Percentiles rank a stretch among this genome's conserved stretches.
Conservation (phyloP, 1,140 invertebrate genomes). For the Vanessa tameamea region DNA sequence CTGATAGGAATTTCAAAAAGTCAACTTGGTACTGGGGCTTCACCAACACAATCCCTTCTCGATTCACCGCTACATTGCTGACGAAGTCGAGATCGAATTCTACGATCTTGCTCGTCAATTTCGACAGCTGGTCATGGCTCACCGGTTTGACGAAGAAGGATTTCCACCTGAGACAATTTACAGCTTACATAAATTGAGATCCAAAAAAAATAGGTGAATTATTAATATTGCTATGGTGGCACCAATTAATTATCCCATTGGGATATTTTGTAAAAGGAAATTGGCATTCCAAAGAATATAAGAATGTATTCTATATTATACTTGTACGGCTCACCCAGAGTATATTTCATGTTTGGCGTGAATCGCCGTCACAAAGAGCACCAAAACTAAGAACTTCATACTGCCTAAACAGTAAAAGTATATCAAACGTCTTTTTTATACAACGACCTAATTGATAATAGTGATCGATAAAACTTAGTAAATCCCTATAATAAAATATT, state of each 20-base stretch:
- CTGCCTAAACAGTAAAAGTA: not conserved
- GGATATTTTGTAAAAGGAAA: not conserved
- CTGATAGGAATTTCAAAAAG: slow-evolving; percentile 42
- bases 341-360: slow-evolving; percentile 29
- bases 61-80: slow-evolving; percentile 40
- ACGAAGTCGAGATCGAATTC: slow-evolving; percentile 49
- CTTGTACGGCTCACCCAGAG: slow-evolving; percentile 3
- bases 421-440: slow-evolving; percentile 15
- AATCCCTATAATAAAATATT: too few species aligned
- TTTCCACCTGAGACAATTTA: slow-evolving; percentile 36
- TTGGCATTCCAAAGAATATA: too few species aligned
- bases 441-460: slow-evolving; percentile 2
- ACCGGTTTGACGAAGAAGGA: slow-evolving; percentile 45
- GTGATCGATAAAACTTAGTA: too few species aligned
- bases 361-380: slow-evolving; percentile 8
- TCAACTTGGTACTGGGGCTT: slow-evolving; percentile 46
- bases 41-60: slow-evolving; percentile 55
- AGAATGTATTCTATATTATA: too few species aligned
- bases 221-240: not conserved
- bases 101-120: slow-evolving; percentile 17
- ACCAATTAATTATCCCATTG: not conserved
- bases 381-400: slow-evolving; percentile 39
- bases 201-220: not conserved
- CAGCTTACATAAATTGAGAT: too few species aligned
- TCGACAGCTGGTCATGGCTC: slow-evolving; percentile 44